These are phyloP conservation scores for Dicrurus megarhynchus DNA, from an alignment of 2,113 vertebrate genomes.

Conservation along the genomic window DNA sequence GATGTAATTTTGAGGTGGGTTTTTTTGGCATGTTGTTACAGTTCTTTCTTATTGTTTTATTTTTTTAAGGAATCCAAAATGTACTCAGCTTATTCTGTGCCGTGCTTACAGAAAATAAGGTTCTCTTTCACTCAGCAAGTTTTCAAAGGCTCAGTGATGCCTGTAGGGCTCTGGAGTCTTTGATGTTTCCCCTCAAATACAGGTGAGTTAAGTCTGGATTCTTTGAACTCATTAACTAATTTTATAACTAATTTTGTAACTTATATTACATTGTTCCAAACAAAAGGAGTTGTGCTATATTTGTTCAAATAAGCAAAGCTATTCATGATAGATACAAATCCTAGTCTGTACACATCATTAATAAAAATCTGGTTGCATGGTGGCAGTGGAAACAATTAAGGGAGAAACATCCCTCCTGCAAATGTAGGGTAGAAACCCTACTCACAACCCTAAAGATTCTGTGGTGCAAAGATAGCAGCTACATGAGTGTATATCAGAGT, in stretches of 20 bases:
- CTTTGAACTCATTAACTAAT: not conserved
- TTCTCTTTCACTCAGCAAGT: slow-evolving; percentile 96
- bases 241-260: not conserved
- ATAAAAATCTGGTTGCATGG: not conserved
- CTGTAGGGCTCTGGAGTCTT: slow-evolving; percentile 89
- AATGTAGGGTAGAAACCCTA: not conserved
- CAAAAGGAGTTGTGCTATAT: not conserved
- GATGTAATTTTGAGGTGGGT: not conserved
- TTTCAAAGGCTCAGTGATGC: slow-evolving; percentile 97
- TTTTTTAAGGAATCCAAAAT: slow-evolving; percentile 91
- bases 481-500: not conserved
- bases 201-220: slow-evolving; percentile 77
- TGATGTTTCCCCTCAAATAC: slow-evolving; percentile 98
- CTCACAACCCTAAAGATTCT: not conserved
- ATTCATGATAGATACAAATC: not conserved
- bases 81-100: slow-evolving; percentile 95
- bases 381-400: not conserved
- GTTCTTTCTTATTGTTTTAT: not conserved
- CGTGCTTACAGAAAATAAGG: slow-evolving; percentile 96
- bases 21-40: not conserved
- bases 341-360: not conserved
- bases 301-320: not conserved
- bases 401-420: not conserved
- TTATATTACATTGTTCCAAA: not conserved
- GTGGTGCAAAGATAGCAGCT: not conserved